These are phyloP conservation scores for Harmothoe impar DNA, from an alignment of 2,888 invertebrate genomes.

Conservation along the genomic window DNA sequence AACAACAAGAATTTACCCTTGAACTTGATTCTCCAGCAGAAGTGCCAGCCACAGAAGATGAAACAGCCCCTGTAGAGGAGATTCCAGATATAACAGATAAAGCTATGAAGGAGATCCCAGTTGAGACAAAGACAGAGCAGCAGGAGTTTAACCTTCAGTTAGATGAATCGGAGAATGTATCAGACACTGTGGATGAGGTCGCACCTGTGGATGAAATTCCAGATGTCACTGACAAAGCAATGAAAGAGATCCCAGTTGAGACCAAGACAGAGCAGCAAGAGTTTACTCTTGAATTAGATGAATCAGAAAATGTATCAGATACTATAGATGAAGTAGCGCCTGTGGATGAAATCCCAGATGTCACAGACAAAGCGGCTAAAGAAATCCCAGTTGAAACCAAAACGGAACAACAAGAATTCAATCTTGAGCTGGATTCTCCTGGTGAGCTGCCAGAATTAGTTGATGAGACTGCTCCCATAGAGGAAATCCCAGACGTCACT, in stretches of 20 bases:
- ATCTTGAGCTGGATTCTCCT: constrained; percentile 9
- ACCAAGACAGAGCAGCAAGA: constrained; percentile 35
- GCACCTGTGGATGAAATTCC: constrained; percentile 44
- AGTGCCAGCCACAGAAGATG: neutral
- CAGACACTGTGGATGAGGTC: constrained; percentile 2
- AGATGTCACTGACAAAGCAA: constrained; percentile 12
- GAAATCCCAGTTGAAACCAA: constrained; percentile 15
- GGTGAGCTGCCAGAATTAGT: neutral
- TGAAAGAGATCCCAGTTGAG: constrained; percentile 54
- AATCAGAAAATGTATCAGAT: neutral
- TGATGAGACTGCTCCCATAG: neutral
- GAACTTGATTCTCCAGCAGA: neutral
- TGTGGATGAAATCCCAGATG: neutral
- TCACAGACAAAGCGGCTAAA: neutral
- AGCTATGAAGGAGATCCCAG: constrained; percentile 21
- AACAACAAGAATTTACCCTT: constrained; percentile 24
- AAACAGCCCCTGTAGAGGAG: neutral
- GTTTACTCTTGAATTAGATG: constrained; percentile 24
- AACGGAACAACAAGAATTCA: constrained; percentile 16
- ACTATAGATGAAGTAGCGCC: neutral
- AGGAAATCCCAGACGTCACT: constrained; percentile 39
- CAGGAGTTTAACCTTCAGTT: constrained; percentile 28
- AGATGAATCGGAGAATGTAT: neutral
- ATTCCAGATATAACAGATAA: neutral
- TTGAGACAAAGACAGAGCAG: constrained; percentile 23